Evolutionary conservation across 1,140 invertebrate species (phyloP).

Genomic region (Mizuhopecten yessoensis): DNA sequence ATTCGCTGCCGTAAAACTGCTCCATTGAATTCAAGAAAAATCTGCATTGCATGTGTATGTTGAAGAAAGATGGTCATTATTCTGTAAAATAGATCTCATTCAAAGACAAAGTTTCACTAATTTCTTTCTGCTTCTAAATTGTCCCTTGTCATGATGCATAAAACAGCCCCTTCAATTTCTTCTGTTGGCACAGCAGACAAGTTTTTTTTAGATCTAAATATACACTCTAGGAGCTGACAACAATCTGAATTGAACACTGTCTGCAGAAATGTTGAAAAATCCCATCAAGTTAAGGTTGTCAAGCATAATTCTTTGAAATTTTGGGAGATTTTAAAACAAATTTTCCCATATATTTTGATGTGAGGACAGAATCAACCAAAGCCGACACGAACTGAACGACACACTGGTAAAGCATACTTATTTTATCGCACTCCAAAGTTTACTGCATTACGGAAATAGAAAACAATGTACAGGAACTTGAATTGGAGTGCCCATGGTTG

Average conservation of each 20-base stretch:
- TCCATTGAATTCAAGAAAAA: conserved; percentile 29
- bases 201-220: background rate
- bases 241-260: background rate
- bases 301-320: background rate
- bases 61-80: conserved; percentile 2
- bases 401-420: too few species aligned
- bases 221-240: background rate
- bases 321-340: too few species aligned
- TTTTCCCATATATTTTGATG: too few species aligned
- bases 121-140: background rate
- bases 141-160: conserved; percentile 17
- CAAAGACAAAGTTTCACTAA: conserved; percentile 7
- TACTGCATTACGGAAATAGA: too few species aligned
- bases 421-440: too few species aligned
- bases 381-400: too few species aligned
- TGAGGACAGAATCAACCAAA: too few species aligned
- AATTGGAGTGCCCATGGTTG: too few species aligned
- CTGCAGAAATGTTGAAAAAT: background rate
- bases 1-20: background rate
- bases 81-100: background rate
- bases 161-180: background rate
- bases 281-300: background rate
- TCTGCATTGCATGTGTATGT: background rate
- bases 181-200: background rate
- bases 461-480: too few species aligned